phyloP scores from a whole-genome alignment of 2,797 vertebrate genomes.

The Adrianichthys oophorus region DNA sequence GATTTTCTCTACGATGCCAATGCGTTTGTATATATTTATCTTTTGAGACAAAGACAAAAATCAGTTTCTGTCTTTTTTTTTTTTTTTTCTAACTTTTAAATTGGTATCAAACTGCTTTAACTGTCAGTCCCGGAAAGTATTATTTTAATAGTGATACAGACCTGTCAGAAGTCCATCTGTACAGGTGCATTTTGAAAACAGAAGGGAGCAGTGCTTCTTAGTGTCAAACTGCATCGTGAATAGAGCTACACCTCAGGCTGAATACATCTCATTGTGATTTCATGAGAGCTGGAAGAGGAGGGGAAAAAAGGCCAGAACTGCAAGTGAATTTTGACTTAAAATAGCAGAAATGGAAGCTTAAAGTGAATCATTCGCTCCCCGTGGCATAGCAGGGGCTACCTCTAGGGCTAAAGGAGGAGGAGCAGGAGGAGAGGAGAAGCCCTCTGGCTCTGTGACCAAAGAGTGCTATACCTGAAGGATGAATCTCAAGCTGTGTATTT shows the following conservation, averaged over 20 bases:
- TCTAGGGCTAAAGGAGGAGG: slow-evolving; percentile 59
- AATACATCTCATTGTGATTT: slow-evolving; percentile 83
- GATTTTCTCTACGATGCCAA: not conserved
- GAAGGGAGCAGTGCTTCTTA: slow-evolving; percentile 61
- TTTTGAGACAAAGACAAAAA: slow-evolving; percentile 1
- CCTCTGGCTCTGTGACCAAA: slow-evolving; percentile 58
- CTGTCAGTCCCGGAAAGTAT: slow-evolving; percentile 24
- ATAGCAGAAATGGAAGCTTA: slow-evolving; percentile 74
- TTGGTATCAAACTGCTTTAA: slow-evolving; percentile 25
- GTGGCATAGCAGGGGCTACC: slow-evolving; percentile 69
- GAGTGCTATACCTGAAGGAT: slow-evolving; percentile 63
- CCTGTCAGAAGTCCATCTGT: slow-evolving; percentile 55
- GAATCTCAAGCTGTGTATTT: slow-evolving; percentile 69
- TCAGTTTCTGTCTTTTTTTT: slow-evolving; percentile 8
- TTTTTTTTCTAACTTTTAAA: slow-evolving; percentile 12
- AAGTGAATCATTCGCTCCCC: slow-evolving; percentile 71
- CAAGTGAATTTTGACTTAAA: slow-evolving; percentile 61
- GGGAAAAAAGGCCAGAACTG: slow-evolving; percentile 55
- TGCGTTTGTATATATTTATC: slow-evolving; percentile 18
- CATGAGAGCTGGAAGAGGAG: slow-evolving; percentile 70
- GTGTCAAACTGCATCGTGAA: slow-evolving; percentile 79
- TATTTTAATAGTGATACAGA: slow-evolving; percentile 38
- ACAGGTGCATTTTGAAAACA: slow-evolving; percentile 59
- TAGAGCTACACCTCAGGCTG: slow-evolving; percentile 76
- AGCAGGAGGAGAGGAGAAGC: slow-evolving; percentile 42